These are phyloP conservation scores for Andrena marginata DNA, from an alignment of 2,888 invertebrate species.

Conservation along the genomic window DNA sequence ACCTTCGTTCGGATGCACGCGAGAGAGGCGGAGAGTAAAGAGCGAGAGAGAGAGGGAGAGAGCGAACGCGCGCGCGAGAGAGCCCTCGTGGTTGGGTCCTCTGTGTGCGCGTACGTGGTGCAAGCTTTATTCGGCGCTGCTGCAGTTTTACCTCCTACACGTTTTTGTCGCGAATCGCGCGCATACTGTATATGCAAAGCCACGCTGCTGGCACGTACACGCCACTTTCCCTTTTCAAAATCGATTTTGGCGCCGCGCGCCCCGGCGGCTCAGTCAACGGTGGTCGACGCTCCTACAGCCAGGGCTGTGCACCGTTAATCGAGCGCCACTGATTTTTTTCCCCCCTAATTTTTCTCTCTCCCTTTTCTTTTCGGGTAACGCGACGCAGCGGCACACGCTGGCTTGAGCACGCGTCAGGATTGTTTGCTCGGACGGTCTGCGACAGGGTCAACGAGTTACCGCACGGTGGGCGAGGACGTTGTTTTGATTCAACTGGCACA, in stretches of 20 bases:
- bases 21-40: not conserved
- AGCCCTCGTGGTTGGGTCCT: not conserved
- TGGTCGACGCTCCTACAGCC: conserved; percentile 63
- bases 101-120: conserved; percentile 28
- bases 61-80: not conserved
- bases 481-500: too few species aligned
- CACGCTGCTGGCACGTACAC: conserved; percentile 71
- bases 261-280: conserved; percentile 71
- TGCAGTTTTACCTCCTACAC: conserved; percentile 63
- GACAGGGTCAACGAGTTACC: too few species aligned
- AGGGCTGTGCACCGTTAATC: conserved; percentile 56
- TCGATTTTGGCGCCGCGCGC: conserved; percentile 80
- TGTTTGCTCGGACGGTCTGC: not conserved
- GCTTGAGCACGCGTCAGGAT: not conserved
- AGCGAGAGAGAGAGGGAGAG: too few species aligned
- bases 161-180: conserved; percentile 57
- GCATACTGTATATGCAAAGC: conserved; percentile 59
- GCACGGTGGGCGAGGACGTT: too few species aligned
- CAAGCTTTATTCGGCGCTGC: conserved; percentile 58
- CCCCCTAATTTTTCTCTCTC: not conserved
- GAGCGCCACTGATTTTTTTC: conserved; percentile 18
- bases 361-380: not conserved
- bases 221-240: conserved; percentile 83
- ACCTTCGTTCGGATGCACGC: not conserved
- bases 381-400: too few species aligned